A percentile compares a stretch with the other conserved stretches of the same genome.
phyloP scores from a whole-genome alignment of 2,113 vertebrate genomes.

The Gulo gulo region DNA sequence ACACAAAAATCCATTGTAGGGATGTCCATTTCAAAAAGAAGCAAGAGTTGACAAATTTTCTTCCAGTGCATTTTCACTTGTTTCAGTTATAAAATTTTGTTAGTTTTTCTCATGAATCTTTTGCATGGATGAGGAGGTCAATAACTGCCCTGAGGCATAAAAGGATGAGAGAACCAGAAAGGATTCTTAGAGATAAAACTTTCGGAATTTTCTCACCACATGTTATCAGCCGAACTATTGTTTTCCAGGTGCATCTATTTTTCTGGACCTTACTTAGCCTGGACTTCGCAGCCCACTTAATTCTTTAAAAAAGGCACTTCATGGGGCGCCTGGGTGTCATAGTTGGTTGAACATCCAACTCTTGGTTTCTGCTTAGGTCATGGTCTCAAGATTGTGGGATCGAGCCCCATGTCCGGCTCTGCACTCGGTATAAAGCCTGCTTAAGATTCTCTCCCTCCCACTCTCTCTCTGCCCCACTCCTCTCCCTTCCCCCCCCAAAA shows the following conservation, averaged over 20 bases:
- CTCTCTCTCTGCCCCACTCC: not conserved
- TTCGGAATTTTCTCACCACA: not conserved
- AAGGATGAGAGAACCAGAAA: not conserved
- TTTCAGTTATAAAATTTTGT: not conserved
- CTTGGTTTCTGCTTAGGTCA: not conserved
- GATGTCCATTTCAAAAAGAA: constrained; percentile 42
- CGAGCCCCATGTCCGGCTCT: not conserved
- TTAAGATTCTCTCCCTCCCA: not conserved
- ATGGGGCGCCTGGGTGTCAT: not conserved
- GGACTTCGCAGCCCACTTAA: not conserved
- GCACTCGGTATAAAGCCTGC: not conserved
- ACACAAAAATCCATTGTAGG: not conserved
- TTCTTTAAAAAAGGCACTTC: constrained; percentile 9
- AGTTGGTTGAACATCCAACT: not conserved
- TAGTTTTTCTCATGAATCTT: not conserved
- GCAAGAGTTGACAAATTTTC: not conserved
- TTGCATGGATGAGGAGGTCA: not conserved
- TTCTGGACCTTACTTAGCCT: not conserved
- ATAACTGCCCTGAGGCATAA: not conserved
- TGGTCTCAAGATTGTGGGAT: not conserved
- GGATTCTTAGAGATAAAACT: not conserved
- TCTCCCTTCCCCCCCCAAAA: not conserved
- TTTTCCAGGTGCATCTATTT: not conserved
- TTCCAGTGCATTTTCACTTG: not conserved
- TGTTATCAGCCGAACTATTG: not conserved